Evolutionary conservation across 2,888 invertebrate genomes (phyloP).

Genomic region (Eupithecia subumbrata): DNA sequence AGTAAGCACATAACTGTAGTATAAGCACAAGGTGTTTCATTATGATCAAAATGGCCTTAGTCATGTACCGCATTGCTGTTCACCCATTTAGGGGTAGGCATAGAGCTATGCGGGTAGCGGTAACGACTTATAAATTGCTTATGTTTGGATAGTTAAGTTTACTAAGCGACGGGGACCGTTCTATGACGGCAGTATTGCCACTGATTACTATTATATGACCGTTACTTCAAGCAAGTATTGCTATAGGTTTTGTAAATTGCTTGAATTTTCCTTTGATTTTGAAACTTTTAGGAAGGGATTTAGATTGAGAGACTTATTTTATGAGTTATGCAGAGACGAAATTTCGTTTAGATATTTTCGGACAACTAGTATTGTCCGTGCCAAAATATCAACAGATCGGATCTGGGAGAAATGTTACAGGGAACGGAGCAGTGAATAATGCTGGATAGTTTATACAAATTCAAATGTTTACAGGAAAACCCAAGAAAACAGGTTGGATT

Average conservation of each 20-base stretch:
- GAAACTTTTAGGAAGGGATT: neutral
- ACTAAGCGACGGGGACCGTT: neutral
- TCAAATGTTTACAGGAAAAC: too few relatives aligned
- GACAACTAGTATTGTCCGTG: too few relatives aligned
- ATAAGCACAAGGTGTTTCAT: conserved; percentile 30
- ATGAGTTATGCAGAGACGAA: neutral
- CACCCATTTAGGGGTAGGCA: conserved; percentile 18
- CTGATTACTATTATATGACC: neutral
- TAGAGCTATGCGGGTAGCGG: conserved; percentile 27
- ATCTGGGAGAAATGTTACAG: too few relatives aligned
- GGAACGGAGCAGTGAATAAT: too few relatives aligned
- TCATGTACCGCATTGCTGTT: conserved; percentile 74
- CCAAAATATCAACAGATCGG: too few relatives aligned
- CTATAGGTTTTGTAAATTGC: neutral
- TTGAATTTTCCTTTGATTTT: neutral
- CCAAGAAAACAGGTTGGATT: too few relatives aligned
- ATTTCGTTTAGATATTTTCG: neutral
- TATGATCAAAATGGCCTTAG: conserved; percentile 56
- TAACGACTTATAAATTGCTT: conserved; percentile 27
- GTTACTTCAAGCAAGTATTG: neutral
- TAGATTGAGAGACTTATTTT: neutral
- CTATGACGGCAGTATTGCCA: neutral
- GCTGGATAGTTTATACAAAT: too few relatives aligned
- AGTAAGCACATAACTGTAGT: too few relatives aligned
- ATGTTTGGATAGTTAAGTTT: conserved; percentile 15